Base-by-base conservation (phyloP, 2,888 invertebrate genomes). In the Epistrophe grossulariae region DNA sequence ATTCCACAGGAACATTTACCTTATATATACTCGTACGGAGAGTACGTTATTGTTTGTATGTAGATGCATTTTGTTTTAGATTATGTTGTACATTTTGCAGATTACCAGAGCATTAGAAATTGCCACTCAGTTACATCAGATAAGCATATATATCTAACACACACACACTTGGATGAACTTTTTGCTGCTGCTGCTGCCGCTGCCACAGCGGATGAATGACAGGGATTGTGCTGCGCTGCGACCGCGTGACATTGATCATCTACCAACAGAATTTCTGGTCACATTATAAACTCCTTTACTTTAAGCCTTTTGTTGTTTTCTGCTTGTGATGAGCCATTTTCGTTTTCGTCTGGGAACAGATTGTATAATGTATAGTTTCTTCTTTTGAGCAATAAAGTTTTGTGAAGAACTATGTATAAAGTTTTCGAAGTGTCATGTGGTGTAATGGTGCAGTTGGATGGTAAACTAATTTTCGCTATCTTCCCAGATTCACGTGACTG, bases 81-180 rank as follows among this genome's bases (percentile, higher is more conserved):
- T 78, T 52, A 82, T 64, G 73, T 74, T 74, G 48, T 64, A 79
- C 78, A 82, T 82, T 82, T 82, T 85, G 68, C 71, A 82, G 82
- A 85, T 82, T 85, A 74, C 82, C 77, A 64, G 78, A 74, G 78
- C 82, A 74, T 82, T 85, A 85, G 82, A 85, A 85, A 85, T 82
- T 85, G 85, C 85, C 78, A 85, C 85, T 85, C 85, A 82, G 85
- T 85, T 85, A 82, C 85, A 85, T 85, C 82, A 73, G 85, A 82
- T 85, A 85, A 85, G 84, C 13, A 40, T 72, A 81, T 72, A 81
- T 79, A 85, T 24, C 24, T 24, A 24, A 24, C 24, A 24, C 24
- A 24, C 24, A 74, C 74, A 82, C 78, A 82, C 85, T 85, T 59
- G 77, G 82, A 24, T 85, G 82, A 85, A 85, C 82, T 85, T 85